Evolutionary conservation across 2,113 vertebrate genomes (phyloP).

Genomic region (Brachypteracias leptosomus): DNA sequence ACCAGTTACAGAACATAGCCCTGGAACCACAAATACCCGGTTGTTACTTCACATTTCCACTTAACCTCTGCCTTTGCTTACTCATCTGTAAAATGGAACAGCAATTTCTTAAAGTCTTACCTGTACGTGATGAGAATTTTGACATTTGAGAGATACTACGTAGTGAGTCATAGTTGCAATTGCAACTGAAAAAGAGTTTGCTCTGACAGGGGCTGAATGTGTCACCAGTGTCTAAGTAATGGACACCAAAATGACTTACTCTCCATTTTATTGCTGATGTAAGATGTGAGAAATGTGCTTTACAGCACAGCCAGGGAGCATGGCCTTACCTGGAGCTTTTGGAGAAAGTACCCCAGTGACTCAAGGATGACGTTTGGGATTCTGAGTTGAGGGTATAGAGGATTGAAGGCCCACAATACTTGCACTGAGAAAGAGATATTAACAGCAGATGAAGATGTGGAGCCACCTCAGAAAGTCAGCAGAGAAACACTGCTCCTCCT

Average conservation of each 20-base stretch:
- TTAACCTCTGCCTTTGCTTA: not conserved
- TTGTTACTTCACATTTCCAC: not conserved
- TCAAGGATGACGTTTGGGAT: not conserved
- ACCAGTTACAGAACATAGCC: not conserved
- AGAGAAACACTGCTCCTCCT: not conserved
- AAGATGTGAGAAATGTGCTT: not conserved
- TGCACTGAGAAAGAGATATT: not conserved
- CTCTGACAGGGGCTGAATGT: not conserved
- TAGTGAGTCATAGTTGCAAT: not conserved
- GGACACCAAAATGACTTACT: not conserved
- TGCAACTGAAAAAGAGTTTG: not conserved
- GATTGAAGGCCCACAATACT: accelerated
- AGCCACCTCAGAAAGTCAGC: not conserved
- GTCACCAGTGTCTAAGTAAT: not conserved
- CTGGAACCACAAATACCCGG: not conserved
- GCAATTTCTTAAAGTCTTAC: not conserved
- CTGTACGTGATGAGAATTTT: not conserved
- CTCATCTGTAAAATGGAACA: not conserved
- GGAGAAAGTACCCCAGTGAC: not conserved
- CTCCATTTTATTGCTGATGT: not conserved
- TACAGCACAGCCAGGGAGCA: not conserved
- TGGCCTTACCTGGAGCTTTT: not conserved
- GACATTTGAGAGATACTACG: not conserved
- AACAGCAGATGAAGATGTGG: not conserved
- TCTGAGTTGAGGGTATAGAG: not conserved